phyloP scores from a whole-genome alignment of 2,113 vertebrate species.

The Tringa solitaria region DNA sequence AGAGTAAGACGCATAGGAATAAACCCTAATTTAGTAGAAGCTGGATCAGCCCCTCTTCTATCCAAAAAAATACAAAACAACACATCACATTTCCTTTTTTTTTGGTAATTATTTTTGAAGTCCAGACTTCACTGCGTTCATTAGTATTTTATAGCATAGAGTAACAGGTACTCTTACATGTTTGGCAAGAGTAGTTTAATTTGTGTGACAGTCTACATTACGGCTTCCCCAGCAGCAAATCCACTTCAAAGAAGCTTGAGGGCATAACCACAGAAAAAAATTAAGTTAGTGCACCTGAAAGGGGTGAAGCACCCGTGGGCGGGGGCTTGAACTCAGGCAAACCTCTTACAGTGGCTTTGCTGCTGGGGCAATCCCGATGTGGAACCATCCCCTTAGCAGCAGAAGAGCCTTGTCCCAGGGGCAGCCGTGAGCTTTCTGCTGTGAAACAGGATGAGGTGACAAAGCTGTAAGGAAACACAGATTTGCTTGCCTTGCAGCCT shows the following conservation, averaged over 20 bases:
- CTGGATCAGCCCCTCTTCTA: neutral
- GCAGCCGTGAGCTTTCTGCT: neutral
- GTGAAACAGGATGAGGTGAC: slow-evolving; percentile 9
- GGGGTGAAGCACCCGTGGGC: neutral
- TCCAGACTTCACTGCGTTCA: neutral
- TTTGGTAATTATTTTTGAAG: neutral
- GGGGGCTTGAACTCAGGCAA: neutral
- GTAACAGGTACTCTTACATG: neutral
- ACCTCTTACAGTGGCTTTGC: neutral
- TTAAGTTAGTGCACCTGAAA: neutral
- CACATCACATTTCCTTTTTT: neutral
- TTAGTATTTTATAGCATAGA: neutral
- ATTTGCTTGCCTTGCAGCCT: slow-evolving; percentile 20
- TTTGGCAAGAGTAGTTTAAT: neutral
- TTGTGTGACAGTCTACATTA: neutral
- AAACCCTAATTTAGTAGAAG: neutral
- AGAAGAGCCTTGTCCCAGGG: neutral
- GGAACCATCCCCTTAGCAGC: neutral
- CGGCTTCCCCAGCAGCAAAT: neutral
- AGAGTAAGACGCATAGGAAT: neutral
- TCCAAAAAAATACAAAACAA: neutral
- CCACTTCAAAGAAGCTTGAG: neutral
- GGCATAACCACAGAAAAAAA: neutral
- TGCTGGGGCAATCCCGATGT: neutral
- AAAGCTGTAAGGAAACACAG: slow-evolving; percentile 4